Conservation (phyloP, 2,888 invertebrate species). For the Meganola albula region DNA sequence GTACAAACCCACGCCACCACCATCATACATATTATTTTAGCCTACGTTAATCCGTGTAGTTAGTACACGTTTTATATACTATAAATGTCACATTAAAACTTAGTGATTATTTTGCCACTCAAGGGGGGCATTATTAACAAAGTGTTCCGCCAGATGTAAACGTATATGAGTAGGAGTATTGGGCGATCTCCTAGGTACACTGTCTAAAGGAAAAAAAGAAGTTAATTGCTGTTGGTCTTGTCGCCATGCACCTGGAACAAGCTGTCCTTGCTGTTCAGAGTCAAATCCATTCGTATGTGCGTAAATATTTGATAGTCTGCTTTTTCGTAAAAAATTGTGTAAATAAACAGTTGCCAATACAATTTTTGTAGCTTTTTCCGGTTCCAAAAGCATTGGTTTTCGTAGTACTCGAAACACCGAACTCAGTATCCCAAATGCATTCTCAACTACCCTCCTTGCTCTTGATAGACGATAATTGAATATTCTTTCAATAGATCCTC, state of each 20-base stretch:
- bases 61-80: slow-evolving; percentile 6
- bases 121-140: slow-evolving; percentile 14
- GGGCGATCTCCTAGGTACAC: slow-evolving; percentile 16
- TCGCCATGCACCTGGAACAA: slow-evolving; percentile 13
- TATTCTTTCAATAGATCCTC: slow-evolving; percentile 10
- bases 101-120: slow-evolving; percentile 16
- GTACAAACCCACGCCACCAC: slow-evolving; percentile 3
- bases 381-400: slow-evolving; percentile 12
- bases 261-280: slow-evolving; percentile 9
- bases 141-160: slow-evolving; percentile 17
- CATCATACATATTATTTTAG: slow-evolving; percentile 6
- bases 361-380: slow-evolving; percentile 13
- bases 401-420: slow-evolving; percentile 6
- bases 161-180: slow-evolving; percentile 12
- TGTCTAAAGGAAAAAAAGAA: slow-evolving; percentile 12
- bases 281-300: slow-evolving; percentile 14
- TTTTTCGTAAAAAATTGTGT: slow-evolving; percentile 14
- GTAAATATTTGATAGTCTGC: slow-evolving; percentile 13
- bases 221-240: slow-evolving; percentile 15
- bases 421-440: slow-evolving; percentile 8
- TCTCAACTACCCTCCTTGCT: slow-evolving; percentile 7
- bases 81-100: slow-evolving; percentile 9
- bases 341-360: slow-evolving; percentile 13
- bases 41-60: slow-evolving; percentile 8
- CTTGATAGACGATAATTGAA: slow-evolving; percentile 7